Evolutionary conservation across 2,113 vertebrate genomes (phyloP).

Genomic region (Paedocypris sp.): DNA sequence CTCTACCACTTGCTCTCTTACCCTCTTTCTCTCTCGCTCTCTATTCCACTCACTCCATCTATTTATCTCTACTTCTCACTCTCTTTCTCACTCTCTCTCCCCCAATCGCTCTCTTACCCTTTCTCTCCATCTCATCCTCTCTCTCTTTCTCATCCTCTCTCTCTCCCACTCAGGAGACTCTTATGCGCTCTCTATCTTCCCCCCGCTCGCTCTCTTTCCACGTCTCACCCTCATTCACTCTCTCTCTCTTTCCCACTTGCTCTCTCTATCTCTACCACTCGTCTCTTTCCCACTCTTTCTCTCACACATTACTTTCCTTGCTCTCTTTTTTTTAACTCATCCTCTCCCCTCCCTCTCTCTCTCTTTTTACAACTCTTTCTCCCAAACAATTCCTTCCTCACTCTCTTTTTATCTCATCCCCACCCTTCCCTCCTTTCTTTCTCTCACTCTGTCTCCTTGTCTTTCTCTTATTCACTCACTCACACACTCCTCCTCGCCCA

Average conservation of each 20-base stretch:
- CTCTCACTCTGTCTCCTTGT: not conserved
- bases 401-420: constrained; percentile 7
- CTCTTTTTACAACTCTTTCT: too few species aligned
- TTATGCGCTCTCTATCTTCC: too few species aligned
- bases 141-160: not conserved
- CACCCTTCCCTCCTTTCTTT: not conserved
- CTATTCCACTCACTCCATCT: not conserved
- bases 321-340: not conserved
- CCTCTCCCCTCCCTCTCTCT: not conserved
- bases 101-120: not conserved
- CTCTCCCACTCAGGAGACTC: not conserved
- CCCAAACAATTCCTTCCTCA: not conserved
- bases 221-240: not conserved
- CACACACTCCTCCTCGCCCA: not conserved
- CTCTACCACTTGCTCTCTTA: not conserved
- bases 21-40: constrained; percentile 4
- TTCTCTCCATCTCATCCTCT: constrained; percentile 6
- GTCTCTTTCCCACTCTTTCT: not conserved
- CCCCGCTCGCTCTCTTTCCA: constrained; percentile 6
- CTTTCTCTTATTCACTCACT: constrained; percentile 8
- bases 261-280: constrained; percentile 9
- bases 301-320: not conserved
- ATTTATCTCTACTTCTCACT: constrained; percentile 1
- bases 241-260: not conserved
- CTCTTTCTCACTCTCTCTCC: not conserved